phyloP scores from a whole-genome alignment of 1,140 invertebrate genomes.

The Drosophila ficusphila region DNA sequence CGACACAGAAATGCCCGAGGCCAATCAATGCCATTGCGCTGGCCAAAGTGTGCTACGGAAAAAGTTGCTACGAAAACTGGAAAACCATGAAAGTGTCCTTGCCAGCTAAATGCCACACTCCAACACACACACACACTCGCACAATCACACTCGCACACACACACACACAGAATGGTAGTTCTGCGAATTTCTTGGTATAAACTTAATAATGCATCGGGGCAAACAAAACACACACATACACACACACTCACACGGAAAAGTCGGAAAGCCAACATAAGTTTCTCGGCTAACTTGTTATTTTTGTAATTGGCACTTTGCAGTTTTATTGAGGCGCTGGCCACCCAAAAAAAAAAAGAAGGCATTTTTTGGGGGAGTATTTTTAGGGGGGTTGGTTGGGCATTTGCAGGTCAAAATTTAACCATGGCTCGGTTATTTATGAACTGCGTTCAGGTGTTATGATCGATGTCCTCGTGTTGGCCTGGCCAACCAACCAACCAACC shows the following conservation, averaged over 20 bases:
- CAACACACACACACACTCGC: background rate
- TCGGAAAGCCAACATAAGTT: constrained; percentile 39
- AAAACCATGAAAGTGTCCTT: constrained; percentile 54
- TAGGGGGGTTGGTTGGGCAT: too few relatives aligned
- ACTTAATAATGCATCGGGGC: constrained; percentile 46
- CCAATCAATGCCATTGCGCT: constrained; percentile 40
- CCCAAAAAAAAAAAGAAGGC: background rate
- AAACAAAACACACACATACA: constrained; percentile 9
- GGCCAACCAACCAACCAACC: background rate
- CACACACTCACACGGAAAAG: background rate
- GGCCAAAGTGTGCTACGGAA: constrained; percentile 68
- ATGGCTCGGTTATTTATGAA: constrained; percentile 48
- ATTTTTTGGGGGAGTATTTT: too few relatives aligned
- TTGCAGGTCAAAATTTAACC: constrained; percentile 38
- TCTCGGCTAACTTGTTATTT: constrained; percentile 65
- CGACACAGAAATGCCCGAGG: background rate
- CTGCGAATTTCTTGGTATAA: constrained; percentile 39
- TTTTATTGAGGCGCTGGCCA: constrained; percentile 36
- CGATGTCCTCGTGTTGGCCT: constrained; percentile 26
- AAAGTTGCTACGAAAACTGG: constrained; percentile 46
- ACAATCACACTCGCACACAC: background rate
- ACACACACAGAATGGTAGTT: constrained; percentile 7
- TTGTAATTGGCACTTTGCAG: constrained; percentile 68
- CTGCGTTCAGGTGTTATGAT: constrained; percentile 40
- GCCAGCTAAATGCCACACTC: constrained; percentile 37